Evolutionary conservation across 2,888 invertebrate species (phyloP).

Genomic region (Troides helena): DNA sequence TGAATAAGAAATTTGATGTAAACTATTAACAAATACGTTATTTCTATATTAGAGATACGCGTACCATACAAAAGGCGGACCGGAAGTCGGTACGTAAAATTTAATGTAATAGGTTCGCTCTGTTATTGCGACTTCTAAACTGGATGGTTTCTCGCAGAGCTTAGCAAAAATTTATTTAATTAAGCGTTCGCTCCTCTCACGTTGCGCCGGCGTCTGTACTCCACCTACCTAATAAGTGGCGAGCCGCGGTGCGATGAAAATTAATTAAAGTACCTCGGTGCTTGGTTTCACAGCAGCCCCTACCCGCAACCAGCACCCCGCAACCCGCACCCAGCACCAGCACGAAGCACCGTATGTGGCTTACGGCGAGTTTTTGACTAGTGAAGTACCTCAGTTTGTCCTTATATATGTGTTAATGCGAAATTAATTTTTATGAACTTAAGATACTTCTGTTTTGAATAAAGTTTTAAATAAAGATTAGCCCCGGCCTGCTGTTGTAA

Average conservation of each 20-base stretch:
- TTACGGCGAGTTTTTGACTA: constrained; percentile 9
- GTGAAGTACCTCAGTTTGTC: constrained; percentile 5
- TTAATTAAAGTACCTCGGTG: constrained; percentile 25
- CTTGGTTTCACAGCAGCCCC: neutral
- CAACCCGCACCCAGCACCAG: neutral
- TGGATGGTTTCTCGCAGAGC: constrained; percentile 12
- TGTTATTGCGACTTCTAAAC: constrained; percentile 15
- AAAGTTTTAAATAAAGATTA: too few species aligned
- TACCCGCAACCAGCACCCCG: too few species aligned
- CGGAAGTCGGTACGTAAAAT: constrained; percentile 2
- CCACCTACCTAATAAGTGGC: constrained; percentile 26
- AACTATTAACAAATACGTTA: too few species aligned
- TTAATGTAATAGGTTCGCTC: constrained; percentile 11
- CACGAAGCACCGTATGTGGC: constrained; percentile 16
- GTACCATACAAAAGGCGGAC: too few species aligned
- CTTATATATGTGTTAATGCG: neutral
- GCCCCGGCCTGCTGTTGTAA: too few species aligned
- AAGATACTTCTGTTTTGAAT: too few species aligned
- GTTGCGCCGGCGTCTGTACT: constrained; percentile 16
- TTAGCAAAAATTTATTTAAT: constrained; percentile 27
- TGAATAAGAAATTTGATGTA: too few species aligned
- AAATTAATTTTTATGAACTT: too few species aligned
- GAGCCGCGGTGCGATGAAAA: constrained; percentile 24
- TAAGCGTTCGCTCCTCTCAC: constrained; percentile 21
- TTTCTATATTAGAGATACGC: too few species aligned